phyloP scores from a whole-genome alignment of 1,140 invertebrate species.

The Sinonovacula constricta region DNA sequence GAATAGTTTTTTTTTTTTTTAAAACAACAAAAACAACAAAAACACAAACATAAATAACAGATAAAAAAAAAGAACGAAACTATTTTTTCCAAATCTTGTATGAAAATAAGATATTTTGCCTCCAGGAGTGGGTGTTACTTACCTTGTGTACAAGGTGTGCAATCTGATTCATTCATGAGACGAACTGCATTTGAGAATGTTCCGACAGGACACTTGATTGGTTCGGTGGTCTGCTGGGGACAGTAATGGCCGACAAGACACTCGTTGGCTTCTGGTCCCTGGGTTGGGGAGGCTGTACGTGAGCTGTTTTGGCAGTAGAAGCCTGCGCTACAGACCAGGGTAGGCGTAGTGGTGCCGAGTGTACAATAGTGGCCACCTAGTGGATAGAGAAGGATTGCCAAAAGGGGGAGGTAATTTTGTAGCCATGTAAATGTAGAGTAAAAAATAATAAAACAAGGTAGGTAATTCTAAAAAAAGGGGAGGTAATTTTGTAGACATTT shows the following conservation, averaged over 20 bases:
- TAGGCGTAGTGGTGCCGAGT: slow-evolving; percentile 65
- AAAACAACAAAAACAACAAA: too few relatives aligned
- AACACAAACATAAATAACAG: too few relatives aligned
- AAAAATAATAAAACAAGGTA: too few relatives aligned
- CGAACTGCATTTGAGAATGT: slow-evolving; percentile 71
- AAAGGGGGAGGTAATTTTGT: too few relatives aligned
- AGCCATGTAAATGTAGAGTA: too few relatives aligned
- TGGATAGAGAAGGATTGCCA: background rate
- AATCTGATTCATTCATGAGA: slow-evolving; percentile 70
- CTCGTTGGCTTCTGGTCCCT: slow-evolving; percentile 62
- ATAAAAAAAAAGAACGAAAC: too few relatives aligned
- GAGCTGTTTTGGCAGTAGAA: slow-evolving; percentile 72
- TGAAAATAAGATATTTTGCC: background rate
- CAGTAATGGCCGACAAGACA: slow-evolving; percentile 76
- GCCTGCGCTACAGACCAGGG: slow-evolving; percentile 67
- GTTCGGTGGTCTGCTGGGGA: slow-evolving; percentile 72
- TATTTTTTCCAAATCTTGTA: too few relatives aligned
- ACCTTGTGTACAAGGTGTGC: slow-evolving; percentile 72
- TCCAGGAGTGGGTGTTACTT: slow-evolving; percentile 14
- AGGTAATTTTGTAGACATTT: too few relatives aligned
- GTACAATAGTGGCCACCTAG: slow-evolving; percentile 74
- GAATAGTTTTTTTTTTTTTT: too few relatives aligned
- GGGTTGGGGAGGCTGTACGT: slow-evolving; percentile 67
- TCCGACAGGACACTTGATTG: slow-evolving; percentile 69
- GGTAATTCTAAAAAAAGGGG: too few relatives aligned